Evolutionary conservation across 2,888 invertebrate species (phyloP).

Genomic region (Gnatocerus cornutus): DNA sequence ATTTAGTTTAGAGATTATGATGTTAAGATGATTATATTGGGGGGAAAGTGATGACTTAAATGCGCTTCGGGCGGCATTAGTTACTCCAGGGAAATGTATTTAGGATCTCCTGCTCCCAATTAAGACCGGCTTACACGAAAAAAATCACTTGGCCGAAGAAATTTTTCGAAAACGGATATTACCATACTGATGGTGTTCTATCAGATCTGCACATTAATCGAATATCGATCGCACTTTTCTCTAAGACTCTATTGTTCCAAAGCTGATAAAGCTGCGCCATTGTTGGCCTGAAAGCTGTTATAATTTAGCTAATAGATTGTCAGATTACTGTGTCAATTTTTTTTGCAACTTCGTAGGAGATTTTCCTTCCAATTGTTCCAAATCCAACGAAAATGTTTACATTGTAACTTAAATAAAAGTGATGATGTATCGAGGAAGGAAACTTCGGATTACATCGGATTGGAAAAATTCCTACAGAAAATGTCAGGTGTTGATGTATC

Average conservation of each 20-base stretch:
- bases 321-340: slow-evolving; percentile 4
- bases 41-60: slow-evolving; percentile 51
- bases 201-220: slow-evolving; percentile 40
- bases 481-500: slow-evolving; percentile 2
- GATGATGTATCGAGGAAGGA: slow-evolving; percentile 15
- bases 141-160: neutral
- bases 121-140: slow-evolving; percentile 4
- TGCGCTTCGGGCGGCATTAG: slow-evolving; percentile 46
- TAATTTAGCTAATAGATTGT: slow-evolving; percentile 22
- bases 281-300: slow-evolving; percentile 23
- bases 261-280: slow-evolving; percentile 29
- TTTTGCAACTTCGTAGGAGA: neutral
- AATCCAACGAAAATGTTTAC: slow-evolving; percentile 14
- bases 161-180: too few species aligned
- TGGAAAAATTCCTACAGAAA: neutral
- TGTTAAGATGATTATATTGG: slow-evolving; percentile 50
- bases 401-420: slow-evolving; percentile 5
- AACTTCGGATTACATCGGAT: neutral
- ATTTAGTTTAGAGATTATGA: slow-evolving; percentile 51
- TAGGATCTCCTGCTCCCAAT: slow-evolving; percentile 35
- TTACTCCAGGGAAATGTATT: slow-evolving; percentile 44
- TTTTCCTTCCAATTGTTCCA: neutral
- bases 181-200: neutral
- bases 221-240: slow-evolving; percentile 35
- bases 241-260: slow-evolving; percentile 27